These are phyloP conservation scores for Xenopus borealis DNA, from an alignment of 2,113 vertebrate genomes.

Conservation along the genomic window DNA sequence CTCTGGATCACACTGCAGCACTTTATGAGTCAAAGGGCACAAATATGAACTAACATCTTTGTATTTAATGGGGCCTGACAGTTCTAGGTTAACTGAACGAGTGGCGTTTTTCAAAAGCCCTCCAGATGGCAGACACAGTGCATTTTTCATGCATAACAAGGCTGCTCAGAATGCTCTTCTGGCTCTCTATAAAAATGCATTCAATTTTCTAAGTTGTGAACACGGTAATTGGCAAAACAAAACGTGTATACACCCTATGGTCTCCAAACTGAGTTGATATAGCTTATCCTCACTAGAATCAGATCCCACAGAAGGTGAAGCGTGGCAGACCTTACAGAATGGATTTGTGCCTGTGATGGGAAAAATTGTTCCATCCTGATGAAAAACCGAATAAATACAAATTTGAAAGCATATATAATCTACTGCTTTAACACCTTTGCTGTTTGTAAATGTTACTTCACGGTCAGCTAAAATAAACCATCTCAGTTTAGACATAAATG, in stretches of 20 bases:
- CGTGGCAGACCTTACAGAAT: conserved; percentile 20
- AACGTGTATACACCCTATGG: conserved; percentile 17
- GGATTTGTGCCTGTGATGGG: conserved; percentile 17
- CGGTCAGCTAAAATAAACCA: too few species aligned
- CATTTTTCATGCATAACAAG: conserved; percentile 28
- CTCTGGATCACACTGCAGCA: conserved; percentile 3
- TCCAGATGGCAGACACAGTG: conserved; percentile 49
- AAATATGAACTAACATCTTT: conserved; percentile 20
- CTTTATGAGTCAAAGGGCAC: conserved; percentile 3
- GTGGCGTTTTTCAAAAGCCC: conserved; percentile 38
- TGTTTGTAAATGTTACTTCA: too few species aligned
- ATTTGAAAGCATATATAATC: not conserved
- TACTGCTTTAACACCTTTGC: conserved; percentile 13
- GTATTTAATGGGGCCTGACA: conserved; percentile 35
- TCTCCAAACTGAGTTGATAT: conserved; percentile 24
- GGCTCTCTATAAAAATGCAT: conserved; percentile 27
- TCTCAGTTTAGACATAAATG: too few species aligned
- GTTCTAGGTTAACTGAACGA: conserved; percentile 37
- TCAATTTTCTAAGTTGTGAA: conserved; percentile 33
- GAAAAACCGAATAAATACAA: conserved; percentile 16
- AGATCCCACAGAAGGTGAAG: conserved; percentile 7
- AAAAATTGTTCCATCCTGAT: conserved; percentile 9
- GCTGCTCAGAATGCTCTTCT: conserved; percentile 4
- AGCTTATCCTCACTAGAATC: conserved; percentile 13
- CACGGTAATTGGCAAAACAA: conserved; percentile 21